Base-by-base conservation (phyloP, 1,140 invertebrate species). In the Papilio polyxenes region DNA sequence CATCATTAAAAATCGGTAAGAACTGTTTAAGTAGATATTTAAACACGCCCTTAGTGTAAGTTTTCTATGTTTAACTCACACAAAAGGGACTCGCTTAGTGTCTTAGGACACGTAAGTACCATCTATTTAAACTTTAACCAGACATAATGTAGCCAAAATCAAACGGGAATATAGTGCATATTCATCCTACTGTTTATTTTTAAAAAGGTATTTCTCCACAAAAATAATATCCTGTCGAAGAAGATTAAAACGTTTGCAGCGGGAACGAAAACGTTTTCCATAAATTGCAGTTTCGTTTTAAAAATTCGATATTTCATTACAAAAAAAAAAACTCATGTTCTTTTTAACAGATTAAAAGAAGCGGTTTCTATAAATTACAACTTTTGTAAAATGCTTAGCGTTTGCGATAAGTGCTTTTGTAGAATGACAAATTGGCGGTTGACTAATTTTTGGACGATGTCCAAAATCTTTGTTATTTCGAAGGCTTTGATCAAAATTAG, bases 391-490 rank as follows among this genome's bases (percentile, higher is more conserved):
- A 31, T 72, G n/a, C 11, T 37, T 15, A 40, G 65, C 6, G n/a
- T 72, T 72, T 72, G 65, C 11, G 37, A 7, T 15, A 72, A 31
- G 37, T 37, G 31, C 31, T 72, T 37, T 37, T 5, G 65, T 72
- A 72, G 65, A 37, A 72, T 72, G 65, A 72, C 31, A 72, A 72
- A 72, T 40, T 72, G 65, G 65, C 65, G 65, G 65, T 72, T 72
- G 31, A 37, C 65, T 72, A 72, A 72, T 72, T 72, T 37, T 72
- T 72, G 65, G 65, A 72, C 40, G 65, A 37, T 40, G 65, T 40
- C 65, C 65, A 72, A 72, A 72, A 72, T 72, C 11, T 72, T 72
- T 72, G 65, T 72, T 37, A 72, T 40, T 72, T 23, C 5, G 31
- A 15, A 31, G 65, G 31, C 65, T 31, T 72, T 72, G 37, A 72